Evolutionary conservation across 2,888 invertebrate genomes (phyloP).

Genomic region (Xestobium rufovillosum): DNA sequence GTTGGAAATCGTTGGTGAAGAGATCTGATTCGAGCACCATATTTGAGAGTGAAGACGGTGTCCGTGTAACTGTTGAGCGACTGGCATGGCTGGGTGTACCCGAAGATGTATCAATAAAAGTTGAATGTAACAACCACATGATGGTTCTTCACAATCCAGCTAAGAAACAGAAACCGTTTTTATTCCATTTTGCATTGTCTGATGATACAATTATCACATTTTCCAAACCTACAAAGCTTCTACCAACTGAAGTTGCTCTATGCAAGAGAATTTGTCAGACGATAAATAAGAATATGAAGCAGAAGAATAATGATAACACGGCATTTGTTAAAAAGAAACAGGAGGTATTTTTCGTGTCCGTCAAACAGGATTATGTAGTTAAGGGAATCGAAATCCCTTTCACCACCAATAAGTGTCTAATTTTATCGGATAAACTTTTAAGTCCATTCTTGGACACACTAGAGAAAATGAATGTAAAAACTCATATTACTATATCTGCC

Average conservation of each 20-base stretch:
- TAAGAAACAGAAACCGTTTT: constrained; percentile 17
- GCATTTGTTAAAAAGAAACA: not conserved
- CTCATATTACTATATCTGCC: not conserved
- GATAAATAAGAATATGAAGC: not conserved
- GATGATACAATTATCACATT: constrained; percentile 28
- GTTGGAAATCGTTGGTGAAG: constrained; percentile 24
- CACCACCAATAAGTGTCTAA: not conserved
- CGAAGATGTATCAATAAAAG: constrained; percentile 25
- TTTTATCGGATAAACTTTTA: not conserved
- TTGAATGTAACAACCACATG: constrained; percentile 21
- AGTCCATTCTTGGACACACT: not conserved
- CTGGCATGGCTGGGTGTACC: constrained; percentile 24
- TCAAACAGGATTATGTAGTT: constrained; percentile 1
- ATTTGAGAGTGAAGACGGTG: constrained; percentile 30
- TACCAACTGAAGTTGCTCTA: not conserved
- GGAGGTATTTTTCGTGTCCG: not conserved
- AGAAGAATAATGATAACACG: not conserved
- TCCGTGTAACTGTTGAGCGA: constrained; percentile 29
- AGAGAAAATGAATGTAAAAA: not conserved
- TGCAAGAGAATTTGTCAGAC: not conserved
- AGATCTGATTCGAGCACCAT: constrained; percentile 26
- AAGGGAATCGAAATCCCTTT: not conserved
- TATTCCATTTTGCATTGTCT: constrained; percentile 23
- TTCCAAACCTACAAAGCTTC: constrained; percentile 8
- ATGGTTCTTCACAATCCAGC: constrained; percentile 25